Evolutionary conservation across 2,888 invertebrate genomes (phyloP).

Genomic region (Epistrophe eligans): DNA sequence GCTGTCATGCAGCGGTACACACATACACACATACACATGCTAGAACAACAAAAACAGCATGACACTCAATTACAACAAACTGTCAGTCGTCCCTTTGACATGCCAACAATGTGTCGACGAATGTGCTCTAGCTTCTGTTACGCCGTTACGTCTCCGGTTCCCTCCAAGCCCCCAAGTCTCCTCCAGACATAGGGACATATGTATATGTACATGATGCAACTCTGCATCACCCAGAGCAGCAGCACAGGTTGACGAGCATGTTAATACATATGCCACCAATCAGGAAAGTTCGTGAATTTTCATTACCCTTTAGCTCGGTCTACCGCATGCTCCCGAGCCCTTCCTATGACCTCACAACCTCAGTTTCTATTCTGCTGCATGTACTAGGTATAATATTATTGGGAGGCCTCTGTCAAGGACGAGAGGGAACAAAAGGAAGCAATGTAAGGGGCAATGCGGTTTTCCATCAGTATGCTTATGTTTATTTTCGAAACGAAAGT

Average conservation of each 20-base stretch:
- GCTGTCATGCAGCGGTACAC: conserved; percentile 62
- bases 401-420: conserved; percentile 4
- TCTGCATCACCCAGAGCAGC: neutral
- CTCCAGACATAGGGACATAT: neutral
- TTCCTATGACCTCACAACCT: neutral
- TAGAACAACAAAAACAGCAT: conserved; percentile 71
- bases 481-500: conserved; percentile 69
- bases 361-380: neutral
- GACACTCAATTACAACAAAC: conserved; percentile 76
- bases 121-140: conserved; percentile 44
- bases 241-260: conserved; percentile 71
- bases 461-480: conserved; percentile 58
- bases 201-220: conserved; percentile 6
- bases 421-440: neutral
- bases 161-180: neutral
- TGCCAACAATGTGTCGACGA: conserved; percentile 73
- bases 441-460: conserved; percentile 32
- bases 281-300: conserved; percentile 74
- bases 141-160: neutral
- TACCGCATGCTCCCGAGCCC: conserved; percentile 59
- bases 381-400: conserved; percentile 26
- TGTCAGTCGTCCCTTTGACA: conserved; percentile 72
- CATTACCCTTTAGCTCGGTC: conserved; percentile 73
- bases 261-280: conserved; percentile 76
- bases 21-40: conserved; percentile 48